These are phyloP conservation scores for Chelonus insularis DNA, from an alignment of 1,140 invertebrate species.

Conservation along the genomic window DNA sequence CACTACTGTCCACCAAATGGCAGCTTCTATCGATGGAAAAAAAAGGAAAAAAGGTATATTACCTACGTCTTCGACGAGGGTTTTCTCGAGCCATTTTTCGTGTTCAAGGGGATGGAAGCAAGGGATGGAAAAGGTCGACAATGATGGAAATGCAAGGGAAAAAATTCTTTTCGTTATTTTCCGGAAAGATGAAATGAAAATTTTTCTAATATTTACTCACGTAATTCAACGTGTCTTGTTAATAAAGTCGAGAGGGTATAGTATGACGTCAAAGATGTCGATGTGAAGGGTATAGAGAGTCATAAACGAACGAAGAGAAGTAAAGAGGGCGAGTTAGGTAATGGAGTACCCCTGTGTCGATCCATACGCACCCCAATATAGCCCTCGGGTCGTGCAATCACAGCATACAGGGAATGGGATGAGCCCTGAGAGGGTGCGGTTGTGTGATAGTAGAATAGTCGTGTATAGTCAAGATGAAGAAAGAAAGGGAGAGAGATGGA, in stretches of 20 bases:
- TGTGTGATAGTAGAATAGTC: background rate
- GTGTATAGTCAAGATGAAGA: slow-evolving; percentile 32
- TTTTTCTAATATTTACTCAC: background rate
- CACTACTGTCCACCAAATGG: slow-evolving; percentile 22
- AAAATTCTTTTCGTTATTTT: background rate
- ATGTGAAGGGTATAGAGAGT: slow-evolving; percentile 4
- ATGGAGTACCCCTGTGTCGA: slow-evolving; percentile 33
- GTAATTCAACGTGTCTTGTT: slow-evolving; percentile 2
- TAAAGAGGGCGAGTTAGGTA: slow-evolving; percentile 23
- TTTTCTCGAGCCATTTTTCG: slow-evolving; percentile 16
- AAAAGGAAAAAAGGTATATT: slow-evolving; percentile 23
- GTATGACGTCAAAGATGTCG: slow-evolving; percentile 28
- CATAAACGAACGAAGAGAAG: background rate
- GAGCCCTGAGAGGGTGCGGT: slow-evolving; percentile 57
- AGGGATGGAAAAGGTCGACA: slow-evolving; percentile 1
- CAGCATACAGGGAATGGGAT: slow-evolving; percentile 54
- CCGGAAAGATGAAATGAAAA: background rate
- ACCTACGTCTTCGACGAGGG: slow-evolving; percentile 15
- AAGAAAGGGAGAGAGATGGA: slow-evolving; percentile 49
- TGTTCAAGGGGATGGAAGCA: background rate
- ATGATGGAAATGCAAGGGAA: background rate
- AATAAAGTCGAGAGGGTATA: background rate
- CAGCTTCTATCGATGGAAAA: slow-evolving; percentile 13
- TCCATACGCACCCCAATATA: slow-evolving; percentile 50
- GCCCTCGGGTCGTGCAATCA: slow-evolving; percentile 56